Evolutionary conservation across 2,888 invertebrate species (phyloP).

Genomic region (Thymelicus lineola): DNA sequence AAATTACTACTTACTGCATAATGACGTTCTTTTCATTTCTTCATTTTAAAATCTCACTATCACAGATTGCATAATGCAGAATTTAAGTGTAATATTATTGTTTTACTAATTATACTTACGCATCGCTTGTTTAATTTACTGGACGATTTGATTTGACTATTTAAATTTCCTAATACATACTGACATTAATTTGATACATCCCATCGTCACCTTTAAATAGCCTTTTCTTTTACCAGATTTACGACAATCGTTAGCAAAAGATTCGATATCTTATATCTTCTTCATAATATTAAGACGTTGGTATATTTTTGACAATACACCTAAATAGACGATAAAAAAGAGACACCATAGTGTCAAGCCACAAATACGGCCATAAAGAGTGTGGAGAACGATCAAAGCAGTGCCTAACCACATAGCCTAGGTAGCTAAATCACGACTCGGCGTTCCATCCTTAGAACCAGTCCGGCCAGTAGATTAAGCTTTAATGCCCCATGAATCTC

Average conservation of each 20-base stretch:
- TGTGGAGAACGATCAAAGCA: constrained; percentile 10
- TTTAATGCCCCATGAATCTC: constrained; percentile 53
- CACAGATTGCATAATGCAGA: too few relatives aligned
- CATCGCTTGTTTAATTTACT: too few relatives aligned
- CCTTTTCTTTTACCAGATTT: too few relatives aligned
- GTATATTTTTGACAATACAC: background rate
- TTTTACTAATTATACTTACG: too few relatives aligned
- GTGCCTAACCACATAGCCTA: constrained; percentile 32
- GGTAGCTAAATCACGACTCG: constrained; percentile 52
- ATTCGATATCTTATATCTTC: too few relatives aligned
- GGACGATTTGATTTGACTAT: too few relatives aligned
- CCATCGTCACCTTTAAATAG: too few relatives aligned
- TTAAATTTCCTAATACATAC: too few relatives aligned
- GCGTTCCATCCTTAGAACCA: constrained; percentile 57
- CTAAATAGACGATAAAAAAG: constrained; percentile 2
- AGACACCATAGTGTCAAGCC: background rate
- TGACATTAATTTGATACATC: too few relatives aligned
- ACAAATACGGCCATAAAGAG: constrained; percentile 15
- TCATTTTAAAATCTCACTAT: too few relatives aligned
- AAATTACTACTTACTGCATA: background rate
- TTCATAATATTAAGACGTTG: background rate
- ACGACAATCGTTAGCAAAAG: too few relatives aligned
- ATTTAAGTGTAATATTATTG: too few relatives aligned
- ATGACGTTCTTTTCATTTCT: background rate
- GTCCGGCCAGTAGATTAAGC: constrained; percentile 59